Evolutionary conservation across 1,140 invertebrate genomes (phyloP).

Genomic region (Marisa cornuarietis): DNA sequence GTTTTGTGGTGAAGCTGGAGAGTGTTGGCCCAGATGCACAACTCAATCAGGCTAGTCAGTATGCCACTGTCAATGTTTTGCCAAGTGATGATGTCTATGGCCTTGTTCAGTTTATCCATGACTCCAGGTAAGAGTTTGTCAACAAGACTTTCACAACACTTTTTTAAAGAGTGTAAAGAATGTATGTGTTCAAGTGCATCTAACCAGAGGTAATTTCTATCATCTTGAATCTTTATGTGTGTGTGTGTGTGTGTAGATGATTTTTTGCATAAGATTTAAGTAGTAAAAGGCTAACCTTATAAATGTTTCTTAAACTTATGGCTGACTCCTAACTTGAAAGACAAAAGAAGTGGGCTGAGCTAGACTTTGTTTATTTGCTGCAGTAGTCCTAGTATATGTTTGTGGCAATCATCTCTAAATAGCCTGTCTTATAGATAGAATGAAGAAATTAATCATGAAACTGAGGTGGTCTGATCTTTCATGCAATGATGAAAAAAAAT

Average conservation of each 20-base stretch:
- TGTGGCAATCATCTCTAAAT: too few species aligned
- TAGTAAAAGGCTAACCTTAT: too few species aligned
- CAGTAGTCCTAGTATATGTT: too few species aligned
- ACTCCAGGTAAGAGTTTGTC: constrained; percentile 44
- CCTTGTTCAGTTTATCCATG: constrained; percentile 52
- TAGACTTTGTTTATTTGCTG: too few species aligned
- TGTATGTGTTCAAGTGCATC: not conserved
- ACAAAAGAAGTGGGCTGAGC: too few species aligned
- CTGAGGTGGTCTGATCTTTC: too few species aligned
- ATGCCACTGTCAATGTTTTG: constrained; percentile 46
- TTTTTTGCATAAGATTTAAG: not conserved
- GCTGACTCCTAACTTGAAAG: too few species aligned
- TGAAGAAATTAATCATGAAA: too few species aligned
- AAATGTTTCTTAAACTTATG: too few species aligned
- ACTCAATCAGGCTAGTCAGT: constrained; percentile 39
- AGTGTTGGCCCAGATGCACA: constrained; percentile 43
- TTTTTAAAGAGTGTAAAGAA: not conserved
- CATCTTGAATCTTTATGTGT: constrained; percentile 10
- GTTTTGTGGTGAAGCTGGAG: constrained; percentile 46
- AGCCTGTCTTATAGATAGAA: too few species aligned
- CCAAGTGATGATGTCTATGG: constrained; percentile 60
- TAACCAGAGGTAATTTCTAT: constrained; percentile 3
- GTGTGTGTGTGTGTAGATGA: constrained; percentile 1
- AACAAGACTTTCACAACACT: not conserved
- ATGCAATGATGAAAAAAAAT: too few species aligned